Conservation (phyloP, 2,888 invertebrate genomes). For the Geophilus truncorum region DNA sequence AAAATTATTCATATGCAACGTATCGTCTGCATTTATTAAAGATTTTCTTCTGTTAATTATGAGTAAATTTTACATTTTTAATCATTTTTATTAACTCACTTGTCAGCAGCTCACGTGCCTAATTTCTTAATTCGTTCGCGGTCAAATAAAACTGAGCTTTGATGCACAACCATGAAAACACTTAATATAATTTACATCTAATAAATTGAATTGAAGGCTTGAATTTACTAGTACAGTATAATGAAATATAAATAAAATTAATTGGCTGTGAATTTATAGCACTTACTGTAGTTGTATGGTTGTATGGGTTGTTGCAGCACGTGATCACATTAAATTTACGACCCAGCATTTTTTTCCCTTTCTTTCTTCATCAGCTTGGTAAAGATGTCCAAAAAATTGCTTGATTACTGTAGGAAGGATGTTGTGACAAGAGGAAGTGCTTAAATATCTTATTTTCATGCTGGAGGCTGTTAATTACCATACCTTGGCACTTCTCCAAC, state of each 20-base stretch:
- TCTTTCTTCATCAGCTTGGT: background rate
- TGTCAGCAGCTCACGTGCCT: background rate
- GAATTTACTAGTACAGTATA: background rate
- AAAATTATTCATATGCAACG: background rate
- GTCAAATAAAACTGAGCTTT: background rate
- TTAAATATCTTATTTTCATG: slow-evolving; percentile 8
- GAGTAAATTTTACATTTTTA: background rate
- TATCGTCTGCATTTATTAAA: background rate
- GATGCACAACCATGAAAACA: background rate
- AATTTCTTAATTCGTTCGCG: background rate
- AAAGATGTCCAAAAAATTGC: background rate
- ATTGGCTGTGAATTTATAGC: background rate
- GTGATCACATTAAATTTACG: background rate
- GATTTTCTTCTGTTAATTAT: background rate
- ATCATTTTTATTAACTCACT: background rate
- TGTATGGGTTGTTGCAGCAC: background rate
- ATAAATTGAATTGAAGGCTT: background rate
- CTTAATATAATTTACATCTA: background rate
- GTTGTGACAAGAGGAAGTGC: slow-evolving; percentile 23
- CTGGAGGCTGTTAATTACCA: slow-evolving; percentile 22
- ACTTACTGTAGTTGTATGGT: background rate
- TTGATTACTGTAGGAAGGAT: slow-evolving; percentile 2
- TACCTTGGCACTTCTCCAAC: background rate
- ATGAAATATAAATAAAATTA: background rate
- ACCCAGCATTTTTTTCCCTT: too few species aligned